phyloP scores from a whole-genome alignment of 1,140 invertebrate species.

The Drosophila dunni region DNA sequence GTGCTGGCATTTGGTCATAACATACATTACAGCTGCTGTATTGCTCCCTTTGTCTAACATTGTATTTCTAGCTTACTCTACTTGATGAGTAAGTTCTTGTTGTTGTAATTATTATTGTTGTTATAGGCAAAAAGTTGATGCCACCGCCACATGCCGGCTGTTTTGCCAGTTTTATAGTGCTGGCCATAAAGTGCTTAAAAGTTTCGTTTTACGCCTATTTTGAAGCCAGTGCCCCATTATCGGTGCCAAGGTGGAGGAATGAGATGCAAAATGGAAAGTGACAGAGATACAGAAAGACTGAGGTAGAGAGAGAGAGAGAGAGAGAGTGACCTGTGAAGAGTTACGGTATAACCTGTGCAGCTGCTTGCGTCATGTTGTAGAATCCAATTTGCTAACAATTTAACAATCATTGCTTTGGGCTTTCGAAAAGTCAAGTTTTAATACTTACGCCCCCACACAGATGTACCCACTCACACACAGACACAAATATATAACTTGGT shows the following conservation, averaged over 20 bases:
- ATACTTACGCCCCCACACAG: constrained; percentile 19
- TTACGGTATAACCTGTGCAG: constrained; percentile 27
- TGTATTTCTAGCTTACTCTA: constrained; percentile 5
- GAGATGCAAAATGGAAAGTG: constrained; percentile 21
- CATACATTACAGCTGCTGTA: constrained; percentile 49
- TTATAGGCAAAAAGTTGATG: constrained; percentile 65
- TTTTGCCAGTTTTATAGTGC: constrained; percentile 79
- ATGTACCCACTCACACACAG: background rate
- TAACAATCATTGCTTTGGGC: constrained; percentile 77
- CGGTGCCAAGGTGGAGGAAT: constrained; percentile 21
- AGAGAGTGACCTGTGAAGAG: constrained; percentile 15
- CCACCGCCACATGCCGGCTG: constrained; percentile 72
- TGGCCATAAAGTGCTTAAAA: constrained; percentile 83
- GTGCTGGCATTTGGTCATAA: constrained; percentile 26
- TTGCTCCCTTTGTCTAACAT: background rate
- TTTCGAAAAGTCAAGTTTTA: constrained; percentile 48
- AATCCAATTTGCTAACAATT: constrained; percentile 80
- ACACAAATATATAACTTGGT: constrained; percentile 16
- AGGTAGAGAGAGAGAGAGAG: background rate
- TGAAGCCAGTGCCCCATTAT: constrained; percentile 71
- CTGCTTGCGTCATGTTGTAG: constrained; percentile 45
- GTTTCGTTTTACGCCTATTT: constrained; percentile 84
- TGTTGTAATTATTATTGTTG: constrained; percentile 33
- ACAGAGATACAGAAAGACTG: background rate
- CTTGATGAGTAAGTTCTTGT: constrained; percentile 32